Percentiles rank a stretch among this genome's conserved stretches.
Conservation (phyloP, 2,888 invertebrate species). For the Rugalucina vietnamica region DNA sequence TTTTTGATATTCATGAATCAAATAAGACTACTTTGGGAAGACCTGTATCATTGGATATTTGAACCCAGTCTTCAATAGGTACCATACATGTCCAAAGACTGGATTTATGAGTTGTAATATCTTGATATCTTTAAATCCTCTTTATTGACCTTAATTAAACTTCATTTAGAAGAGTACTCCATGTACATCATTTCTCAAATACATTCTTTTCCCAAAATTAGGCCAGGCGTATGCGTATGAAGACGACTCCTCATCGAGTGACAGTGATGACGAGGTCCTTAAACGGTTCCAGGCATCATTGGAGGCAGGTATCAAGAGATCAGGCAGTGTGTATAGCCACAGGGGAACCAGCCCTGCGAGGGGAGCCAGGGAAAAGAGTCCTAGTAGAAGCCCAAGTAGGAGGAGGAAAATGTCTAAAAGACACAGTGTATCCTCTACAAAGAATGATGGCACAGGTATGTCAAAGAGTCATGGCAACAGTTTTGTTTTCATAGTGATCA, state of each 20-base stretch:
- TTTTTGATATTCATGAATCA: no score
- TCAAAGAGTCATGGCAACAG: no score
- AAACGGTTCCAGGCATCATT: constrained; percentile 85
- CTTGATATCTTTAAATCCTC: no score
- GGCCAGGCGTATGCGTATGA: constrained; percentile 87
- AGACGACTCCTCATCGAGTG: constrained; percentile 89
- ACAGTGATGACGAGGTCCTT: constrained; percentile 90
- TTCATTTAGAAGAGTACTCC: no score
- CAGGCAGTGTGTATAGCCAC: constrained; percentile 59
- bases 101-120: no score
- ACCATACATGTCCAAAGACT: no score
- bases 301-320: constrained; percentile 60
- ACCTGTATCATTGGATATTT: no score
- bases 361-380: not conserved
- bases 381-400: not conserved
- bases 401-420: not conserved
- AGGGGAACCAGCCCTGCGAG: constrained; percentile 25
- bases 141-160: no score
- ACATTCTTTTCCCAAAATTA: constrained; percentile 43
- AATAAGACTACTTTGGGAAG: no score
- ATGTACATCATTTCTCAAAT: no score
- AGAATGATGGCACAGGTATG: not conserved
- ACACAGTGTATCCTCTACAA: not conserved
- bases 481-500: no score
- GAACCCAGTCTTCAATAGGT: no score